Percentiles rank a stretch among this genome's conserved stretches.
Evolutionary conservation across 2,888 invertebrate species (phyloP).

Genomic region (Eupeodes luniger): DNA sequence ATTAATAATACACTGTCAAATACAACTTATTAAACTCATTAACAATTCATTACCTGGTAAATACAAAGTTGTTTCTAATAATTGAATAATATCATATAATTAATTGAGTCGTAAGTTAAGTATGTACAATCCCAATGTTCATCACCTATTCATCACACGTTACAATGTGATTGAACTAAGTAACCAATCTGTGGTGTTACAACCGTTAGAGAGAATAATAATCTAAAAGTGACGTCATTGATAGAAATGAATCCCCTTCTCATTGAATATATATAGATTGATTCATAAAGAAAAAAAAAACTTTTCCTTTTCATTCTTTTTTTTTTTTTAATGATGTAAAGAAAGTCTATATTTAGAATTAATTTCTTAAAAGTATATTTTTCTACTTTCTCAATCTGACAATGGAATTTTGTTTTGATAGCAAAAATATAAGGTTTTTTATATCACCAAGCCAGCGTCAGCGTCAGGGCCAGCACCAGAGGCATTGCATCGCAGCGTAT

Average conservation of each 20-base stretch:
- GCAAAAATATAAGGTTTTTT: conserved; percentile 24
- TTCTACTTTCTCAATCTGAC: conserved; percentile 30
- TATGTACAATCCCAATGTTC: neutral
- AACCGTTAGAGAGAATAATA: conserved; percentile 25
- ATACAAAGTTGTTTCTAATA: conserved; percentile 14
- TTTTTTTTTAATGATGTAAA: conserved; percentile 27
- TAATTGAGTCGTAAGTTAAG: neutral
- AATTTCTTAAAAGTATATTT: conserved; percentile 10
- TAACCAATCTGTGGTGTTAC: conserved; percentile 10
- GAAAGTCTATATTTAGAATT: conserved; percentile 41
- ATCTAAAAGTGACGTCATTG: conserved; percentile 21
- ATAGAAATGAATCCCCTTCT: neutral
- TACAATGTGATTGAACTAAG: conserved; percentile 40
- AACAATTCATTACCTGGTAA: conserved; percentile 17
- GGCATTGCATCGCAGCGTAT: conserved; percentile 5
- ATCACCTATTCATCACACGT: conserved; percentile 10
- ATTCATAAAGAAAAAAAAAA: neutral
- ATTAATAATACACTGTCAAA: neutral
- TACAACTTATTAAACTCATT: neutral
- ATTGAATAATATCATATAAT: conserved; percentile 32
- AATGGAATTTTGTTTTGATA: conserved; percentile 35
- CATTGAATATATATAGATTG: neutral
- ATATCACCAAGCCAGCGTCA: neutral
- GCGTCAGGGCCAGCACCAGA: neutral
- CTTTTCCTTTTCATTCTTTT: too few relatives aligned